These are phyloP conservation scores for Oscheius sp. DNA, from an alignment of 2,888 invertebrate species.

Conservation along the genomic window DNA sequence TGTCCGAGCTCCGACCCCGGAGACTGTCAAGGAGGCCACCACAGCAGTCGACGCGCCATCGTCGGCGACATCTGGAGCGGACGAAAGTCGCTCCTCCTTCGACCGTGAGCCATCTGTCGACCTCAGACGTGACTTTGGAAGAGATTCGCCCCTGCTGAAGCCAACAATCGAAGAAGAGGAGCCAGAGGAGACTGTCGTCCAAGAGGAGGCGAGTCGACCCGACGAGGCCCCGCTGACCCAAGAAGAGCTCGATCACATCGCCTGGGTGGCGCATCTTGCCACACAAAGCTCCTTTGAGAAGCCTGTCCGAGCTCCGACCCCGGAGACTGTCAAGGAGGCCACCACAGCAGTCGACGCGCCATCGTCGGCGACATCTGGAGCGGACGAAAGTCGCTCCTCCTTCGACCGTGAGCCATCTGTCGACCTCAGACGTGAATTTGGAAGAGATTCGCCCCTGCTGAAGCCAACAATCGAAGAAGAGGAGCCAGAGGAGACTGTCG, in stretches of 20 bases:
- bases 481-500: not conserved
- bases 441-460: slow-evolving; percentile 21
- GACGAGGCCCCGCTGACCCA: slow-evolving; percentile 35
- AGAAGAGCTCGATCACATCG: slow-evolving; percentile 44
- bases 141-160: slow-evolving; percentile 17
- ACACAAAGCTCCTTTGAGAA: slow-evolving; percentile 26
- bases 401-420: not conserved
- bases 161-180: slow-evolving; percentile 1
- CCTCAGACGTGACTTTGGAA: slow-evolving; percentile 7
- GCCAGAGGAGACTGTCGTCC: not conserved
- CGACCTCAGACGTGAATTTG: slow-evolving; percentile 15
- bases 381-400: slow-evolving; percentile 25
- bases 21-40: not conserved
- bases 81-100: slow-evolving; percentile 38
- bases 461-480: slow-evolving; percentile 24
- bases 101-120: slow-evolving; percentile 31
- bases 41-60: slow-evolving; percentile 4
- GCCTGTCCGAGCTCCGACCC: slow-evolving; percentile 17
- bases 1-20: not conserved
- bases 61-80: slow-evolving; percentile 45
- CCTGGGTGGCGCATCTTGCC: slow-evolving; percentile 38
- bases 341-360: not conserved
- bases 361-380: slow-evolving; percentile 41
- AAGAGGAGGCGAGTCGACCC: not conserved
- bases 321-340: not conserved